These are phyloP conservation scores for Leptestheria dahalacensis DNA, from an alignment of 1,140 invertebrate species.

Conservation along the genomic window DNA sequence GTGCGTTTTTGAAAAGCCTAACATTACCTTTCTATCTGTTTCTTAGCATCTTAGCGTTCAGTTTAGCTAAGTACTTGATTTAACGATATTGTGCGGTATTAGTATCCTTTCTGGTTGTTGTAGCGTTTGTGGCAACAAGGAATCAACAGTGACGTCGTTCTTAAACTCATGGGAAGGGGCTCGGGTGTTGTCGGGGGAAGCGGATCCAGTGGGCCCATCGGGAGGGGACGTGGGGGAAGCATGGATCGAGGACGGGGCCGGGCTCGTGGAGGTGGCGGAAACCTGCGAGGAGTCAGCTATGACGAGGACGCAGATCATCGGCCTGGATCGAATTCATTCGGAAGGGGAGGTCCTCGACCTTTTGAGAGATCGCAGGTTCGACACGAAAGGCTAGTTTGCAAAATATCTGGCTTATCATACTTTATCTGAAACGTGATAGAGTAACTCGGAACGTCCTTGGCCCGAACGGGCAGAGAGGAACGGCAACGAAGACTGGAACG, in stretches of 20 bases:
- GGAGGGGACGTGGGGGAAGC: conserved; percentile 37
- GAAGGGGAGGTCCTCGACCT: conserved; percentile 22
- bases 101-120: conserved; percentile 18
- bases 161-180: conserved; percentile 28
- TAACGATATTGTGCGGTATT: background rate
- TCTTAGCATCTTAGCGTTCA: background rate
- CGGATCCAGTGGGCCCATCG: conserved; percentile 18
- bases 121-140: conserved; percentile 41
- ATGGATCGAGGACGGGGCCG: conserved; percentile 38
- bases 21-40: background rate
- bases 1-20: conserved; percentile 36
- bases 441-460: conserved; percentile 16
- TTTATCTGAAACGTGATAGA: background rate
- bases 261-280: conserved; percentile 32
- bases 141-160: conserved; percentile 38
- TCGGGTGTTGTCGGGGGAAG: conserved; percentile 26
- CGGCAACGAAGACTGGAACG: conserved; percentile 34
- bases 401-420: background rate
- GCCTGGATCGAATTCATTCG: conserved; percentile 27
- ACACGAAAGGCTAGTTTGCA: background rate
- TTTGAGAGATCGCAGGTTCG: conserved; percentile 30
- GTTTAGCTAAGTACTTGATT: background rate
- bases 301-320: conserved; percentile 33
- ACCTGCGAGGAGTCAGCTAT: conserved; percentile 38
- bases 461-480: conserved; percentile 43